Base-by-base conservation (phyloP, 2,113 vertebrate species). In the Apodemus sylvaticus region DNA sequence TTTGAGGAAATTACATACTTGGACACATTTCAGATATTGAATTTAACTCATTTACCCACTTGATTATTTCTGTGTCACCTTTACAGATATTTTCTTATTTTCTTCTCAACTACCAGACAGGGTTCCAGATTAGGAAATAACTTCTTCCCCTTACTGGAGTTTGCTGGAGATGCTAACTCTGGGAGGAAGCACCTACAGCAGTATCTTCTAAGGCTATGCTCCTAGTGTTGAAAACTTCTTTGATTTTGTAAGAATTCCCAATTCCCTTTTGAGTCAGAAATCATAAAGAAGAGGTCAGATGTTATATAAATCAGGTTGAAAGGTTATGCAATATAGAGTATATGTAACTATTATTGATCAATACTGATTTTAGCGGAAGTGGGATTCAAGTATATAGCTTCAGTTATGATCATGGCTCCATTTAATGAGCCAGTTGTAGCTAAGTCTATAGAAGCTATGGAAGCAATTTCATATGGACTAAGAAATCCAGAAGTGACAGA, bases 391-490 rank as follows among this genome's bases (percentile, higher is more conserved):
- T 11, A 87, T 87, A 82, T 81, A 34, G n/a, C 0, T 62, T 82
- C 10, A 24, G 36, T 0, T 86, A 0, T 93, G 36, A 90, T 83
- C 51, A 78, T 22, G 34, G 0, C 68, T 13, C 4, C 51, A 39
- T 68, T 79, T 79, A 86, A 7, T 85, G 4, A 36, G 34, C 1
- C 77, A 19, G 29, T 85, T 96, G 5, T 55, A 39, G 17, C 45
- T 68, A 68, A 76, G 8, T 86, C 14, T 87, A 45, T 77, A 2
- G 0, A 86, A 64, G 19, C 17, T 48, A 68, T 58, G 62, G 22
- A 53, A 79, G 55, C 17, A 90, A 88, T 88, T 94, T 86, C 39
- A 58, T 58, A 36, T 16, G 74, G 55, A 64, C 78, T 82, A 88
- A 86, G 36, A 89, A 88, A 22, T 68, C 26, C 20, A 34, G 1